Percentiles rank a stretch among this genome's conserved stretches.
These are phyloP conservation scores for Herpetotheres cachinnans DNA, from an alignment of 2,113 vertebrate species.

Conservation along the genomic window DNA sequence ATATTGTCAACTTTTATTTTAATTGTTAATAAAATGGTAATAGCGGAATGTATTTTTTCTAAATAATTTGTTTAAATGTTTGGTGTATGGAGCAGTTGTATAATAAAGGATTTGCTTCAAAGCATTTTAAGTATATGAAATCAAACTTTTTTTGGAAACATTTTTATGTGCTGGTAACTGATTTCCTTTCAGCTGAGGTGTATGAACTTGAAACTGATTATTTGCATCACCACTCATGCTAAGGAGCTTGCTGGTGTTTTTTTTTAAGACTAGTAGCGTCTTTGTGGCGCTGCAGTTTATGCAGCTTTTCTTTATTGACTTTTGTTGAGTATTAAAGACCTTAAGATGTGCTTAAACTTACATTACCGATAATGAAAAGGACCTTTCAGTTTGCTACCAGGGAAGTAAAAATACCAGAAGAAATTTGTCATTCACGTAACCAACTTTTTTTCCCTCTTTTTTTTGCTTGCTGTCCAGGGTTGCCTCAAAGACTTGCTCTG, in stretches of 20 bases:
- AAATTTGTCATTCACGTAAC: fast-evolving
- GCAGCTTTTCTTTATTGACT: neutral
- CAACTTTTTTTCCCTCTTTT: no score
- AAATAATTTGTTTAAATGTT: neutral
- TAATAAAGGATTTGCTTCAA: slow-evolving; percentile 12
- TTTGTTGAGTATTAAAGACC: neutral
- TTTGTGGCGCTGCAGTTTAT: neutral
- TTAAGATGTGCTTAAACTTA: neutral
- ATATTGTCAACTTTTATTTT: neutral
- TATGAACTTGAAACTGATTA: neutral
- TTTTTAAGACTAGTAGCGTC: neutral
- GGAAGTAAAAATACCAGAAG: neutral
- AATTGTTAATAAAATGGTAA: neutral
- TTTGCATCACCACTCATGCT: fast-evolving
- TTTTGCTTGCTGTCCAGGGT: no score
- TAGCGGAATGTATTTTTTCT: neutral
- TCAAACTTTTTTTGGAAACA: neutral
- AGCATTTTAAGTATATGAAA: neutral
- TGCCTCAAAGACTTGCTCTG: no score
- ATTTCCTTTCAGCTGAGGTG: neutral
- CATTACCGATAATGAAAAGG: neutral
- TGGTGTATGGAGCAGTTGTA: neutral
- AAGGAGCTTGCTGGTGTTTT: neutral
- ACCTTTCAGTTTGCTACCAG: neutral
- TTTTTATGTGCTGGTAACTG: neutral